Percentiles rank a stretch among this genome's conserved stretches.
Conservation (phyloP, 2,888 invertebrate species). For the Trichacis sp. region DNA sequence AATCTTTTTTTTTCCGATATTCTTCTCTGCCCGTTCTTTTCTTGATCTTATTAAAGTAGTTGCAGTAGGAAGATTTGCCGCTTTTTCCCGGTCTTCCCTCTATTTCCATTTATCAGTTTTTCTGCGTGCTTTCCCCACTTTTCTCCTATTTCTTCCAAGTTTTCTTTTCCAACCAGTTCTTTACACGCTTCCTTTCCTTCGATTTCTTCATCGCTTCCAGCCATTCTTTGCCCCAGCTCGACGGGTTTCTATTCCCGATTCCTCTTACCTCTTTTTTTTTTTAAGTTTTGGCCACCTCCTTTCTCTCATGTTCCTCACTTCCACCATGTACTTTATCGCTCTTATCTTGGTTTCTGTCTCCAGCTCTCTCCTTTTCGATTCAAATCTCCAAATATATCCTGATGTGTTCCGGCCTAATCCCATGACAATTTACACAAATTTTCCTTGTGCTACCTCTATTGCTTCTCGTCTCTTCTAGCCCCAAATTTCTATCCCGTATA, state of each 20-base stretch:
- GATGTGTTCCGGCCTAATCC: constrained; percentile 24
- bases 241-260: too few species aligned
- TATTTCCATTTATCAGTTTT: background rate
- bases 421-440: constrained; percentile 22
- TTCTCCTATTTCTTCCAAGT: too few species aligned
- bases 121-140: too few species aligned
- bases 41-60: background rate
- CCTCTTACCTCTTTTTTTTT: constrained; percentile 2
- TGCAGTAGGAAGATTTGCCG: background rate
- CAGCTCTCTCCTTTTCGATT: background rate
- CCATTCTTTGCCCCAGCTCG: too few species aligned
- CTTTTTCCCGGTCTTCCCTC: constrained; percentile 9
- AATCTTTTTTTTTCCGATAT: background rate
- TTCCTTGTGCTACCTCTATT: constrained; percentile 17
- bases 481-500: constrained; percentile 28
- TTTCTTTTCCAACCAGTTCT: too few species aligned
- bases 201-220: too few species aligned
- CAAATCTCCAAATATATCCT: constrained; percentile 7
- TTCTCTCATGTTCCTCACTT: constrained; percentile 4
- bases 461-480: constrained; percentile 18
- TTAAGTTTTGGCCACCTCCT: constrained; percentile 11
- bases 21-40: background rate
- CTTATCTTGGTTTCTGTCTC: background rate
- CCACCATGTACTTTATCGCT: too few species aligned
- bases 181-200: too few species aligned